phyloP scores from a whole-genome alignment of 2,888 invertebrate genomes.

The Ditula angustiorana region DNA sequence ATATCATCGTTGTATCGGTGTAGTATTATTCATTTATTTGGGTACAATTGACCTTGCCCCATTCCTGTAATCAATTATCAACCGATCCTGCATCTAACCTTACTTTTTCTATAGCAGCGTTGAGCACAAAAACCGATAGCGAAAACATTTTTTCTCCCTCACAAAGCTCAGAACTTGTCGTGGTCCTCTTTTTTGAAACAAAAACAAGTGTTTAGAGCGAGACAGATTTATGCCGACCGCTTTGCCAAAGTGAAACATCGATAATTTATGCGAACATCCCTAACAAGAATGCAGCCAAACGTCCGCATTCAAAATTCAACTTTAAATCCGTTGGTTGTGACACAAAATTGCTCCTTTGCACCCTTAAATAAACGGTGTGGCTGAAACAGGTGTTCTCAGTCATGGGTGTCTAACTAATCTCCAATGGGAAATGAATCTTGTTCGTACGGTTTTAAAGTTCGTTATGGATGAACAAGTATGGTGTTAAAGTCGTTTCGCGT shows the following conservation, averaged over 20 bases:
- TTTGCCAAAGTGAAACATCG: constrained; percentile 76
- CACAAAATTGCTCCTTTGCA: constrained; percentile 46
- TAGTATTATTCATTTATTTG: too few species aligned
- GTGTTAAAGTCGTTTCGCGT: constrained; percentile 52
- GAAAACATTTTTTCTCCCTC: constrained; percentile 17
- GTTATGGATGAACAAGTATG: constrained; percentile 39
- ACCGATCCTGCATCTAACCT: not conserved
- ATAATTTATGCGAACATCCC: constrained; percentile 85
- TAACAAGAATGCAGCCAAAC: constrained; percentile 74
- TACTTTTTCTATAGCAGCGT: not conserved
- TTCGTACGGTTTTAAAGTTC: not conserved
- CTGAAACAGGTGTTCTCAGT: constrained; percentile 82
- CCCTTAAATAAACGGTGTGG: constrained; percentile 68
- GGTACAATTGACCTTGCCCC: too few species aligned
- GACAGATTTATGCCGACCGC: constrained; percentile 68
- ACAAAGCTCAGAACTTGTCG: constrained; percentile 68
- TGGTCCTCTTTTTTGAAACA: constrained; percentile 72
- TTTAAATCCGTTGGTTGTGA: constrained; percentile 38
- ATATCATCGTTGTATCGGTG: too few species aligned
- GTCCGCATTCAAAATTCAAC: constrained; percentile 47
- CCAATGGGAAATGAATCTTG: constrained; percentile 46
- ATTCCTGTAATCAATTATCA: not conserved
- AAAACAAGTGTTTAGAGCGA: constrained; percentile 79
- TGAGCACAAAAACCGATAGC: not conserved
- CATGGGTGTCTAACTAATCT: constrained; percentile 56